Evolutionary conservation across 2,113 vertebrate genomes (phyloP), one percentile per base, ranked within the genome.

Genomic region (Alouatta palliata): DNA sequence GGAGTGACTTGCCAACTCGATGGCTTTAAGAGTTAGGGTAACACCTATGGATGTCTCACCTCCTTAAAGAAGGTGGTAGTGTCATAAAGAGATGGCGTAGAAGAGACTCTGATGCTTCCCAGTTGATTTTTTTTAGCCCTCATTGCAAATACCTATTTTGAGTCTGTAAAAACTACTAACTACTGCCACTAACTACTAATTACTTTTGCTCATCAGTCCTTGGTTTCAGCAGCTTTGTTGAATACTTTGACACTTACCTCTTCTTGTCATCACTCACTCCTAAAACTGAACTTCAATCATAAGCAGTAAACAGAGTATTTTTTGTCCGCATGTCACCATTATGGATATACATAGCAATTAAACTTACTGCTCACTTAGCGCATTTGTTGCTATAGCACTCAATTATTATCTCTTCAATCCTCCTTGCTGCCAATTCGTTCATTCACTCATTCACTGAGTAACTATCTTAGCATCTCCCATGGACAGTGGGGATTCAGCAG

Each of bases 81-180:
- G 49, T 91, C 83, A 93, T 76, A 71, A 82, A 68, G n/a, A 92
- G 81, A 79, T 32, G 49, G 52, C 32, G 6, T 61, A 56, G 20
- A 91, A 56, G 49, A 73, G 77, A 95, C 79, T 37, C 56, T 85
- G 20, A 89, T n/a, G 16, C 4, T 64, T 88, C 56, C 21, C 13
- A 87, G 52, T 7, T 81, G 7, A 73, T 75, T 71, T 87, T 68
- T 81, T 95, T 83, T 80, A 37, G 32, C 3, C 6, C 10, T 77
- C 52, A n/a, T 71, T 66, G n/a, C 20, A 93, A 95, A 61, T 61
- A 40, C 66, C 64, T 96, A 30, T 43, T 79, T 91, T 82, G 52
- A 71, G 40, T 5, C 80, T 93, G 56, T 68, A 83, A 56, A 94
- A 90, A 76, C 85, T 86, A 76, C 85, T 86, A 93, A 80, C 52